Evolutionary conservation across 1,140 invertebrate genomes (phyloP), one percentile per base, ranked within the genome.

Genomic region (Paramacrobiotus metropolitanus): DNA sequence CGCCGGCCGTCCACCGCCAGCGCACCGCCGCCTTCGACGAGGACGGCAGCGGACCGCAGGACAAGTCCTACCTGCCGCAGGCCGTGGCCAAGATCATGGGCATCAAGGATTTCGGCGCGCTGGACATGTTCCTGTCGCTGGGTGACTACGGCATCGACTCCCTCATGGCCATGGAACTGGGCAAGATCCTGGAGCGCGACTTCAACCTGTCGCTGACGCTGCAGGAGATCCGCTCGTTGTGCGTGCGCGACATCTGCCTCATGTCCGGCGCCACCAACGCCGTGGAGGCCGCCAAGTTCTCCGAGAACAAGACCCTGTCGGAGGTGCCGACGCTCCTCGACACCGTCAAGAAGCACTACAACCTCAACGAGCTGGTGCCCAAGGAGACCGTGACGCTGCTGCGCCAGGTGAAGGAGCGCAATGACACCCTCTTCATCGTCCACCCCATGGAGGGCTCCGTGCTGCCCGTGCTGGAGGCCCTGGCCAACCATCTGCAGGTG

Each of bases 81-180:
- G 24, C 48, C 24, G 48, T 55, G 15, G 48, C 48, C 24, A 55
- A 55, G 28, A 55, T 55, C 28, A 55, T 55, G 48, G 48, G 48
- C 28, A 55, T 55, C 15, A 55, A 55, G 28, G 74, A 77, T 74
- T 75, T 96, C 44, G 71, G 79, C 45, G 81, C 85, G 15, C 80
- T 97, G 70, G 90, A 94, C 68, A 73, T 78, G 1, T 88, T 96
- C 77, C 75, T 96, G 59, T 85, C 81, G 24, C 74, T 98, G 2
- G 85, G 85, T 18, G 92, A 97, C 70, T 77, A 97, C 3, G 92
- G 93, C 59, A 87, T 97, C 81, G 93, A 97, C 69, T 95, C 90
- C 0, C 74, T 98, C 31, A 96, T 97, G 92, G 89, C 88, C 61
- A 88, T 93, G 0, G 93, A 97, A 77, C 90, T 97, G 63, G 95